Conservation (phyloP, 1,140 invertebrate species). For the Cydia strobilella region DNA sequence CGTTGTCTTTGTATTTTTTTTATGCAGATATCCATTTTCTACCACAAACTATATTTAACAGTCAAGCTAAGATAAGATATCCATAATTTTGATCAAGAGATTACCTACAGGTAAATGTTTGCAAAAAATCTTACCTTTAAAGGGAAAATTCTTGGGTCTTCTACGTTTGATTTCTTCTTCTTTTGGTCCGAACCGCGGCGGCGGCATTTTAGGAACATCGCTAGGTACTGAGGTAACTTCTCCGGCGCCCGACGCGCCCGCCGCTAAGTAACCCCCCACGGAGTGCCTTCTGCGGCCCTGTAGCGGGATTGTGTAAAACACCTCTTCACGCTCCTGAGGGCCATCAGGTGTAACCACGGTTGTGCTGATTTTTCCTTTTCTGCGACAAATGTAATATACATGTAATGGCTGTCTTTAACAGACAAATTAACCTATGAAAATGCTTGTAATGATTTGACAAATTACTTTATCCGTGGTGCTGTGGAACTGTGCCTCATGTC, state of each 20-base stretch:
- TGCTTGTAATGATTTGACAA: not conserved
- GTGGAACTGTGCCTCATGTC: conserved; percentile 74
- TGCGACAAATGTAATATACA: conserved; percentile 40
- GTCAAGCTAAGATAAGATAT: not conserved
- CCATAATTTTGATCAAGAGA: not conserved
- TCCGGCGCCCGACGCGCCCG: conserved; percentile 60
- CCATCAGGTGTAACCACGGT: conserved; percentile 62
- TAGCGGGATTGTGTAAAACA: conserved; percentile 78
- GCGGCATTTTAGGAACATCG: conserved; percentile 73
- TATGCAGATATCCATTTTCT: not conserved
- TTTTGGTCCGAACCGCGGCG: conserved; percentile 56
- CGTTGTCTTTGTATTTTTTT: not conserved
- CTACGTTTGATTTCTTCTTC: conserved; percentile 68
- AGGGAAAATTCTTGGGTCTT: conserved; percentile 67
- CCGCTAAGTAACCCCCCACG: conserved; percentile 76
- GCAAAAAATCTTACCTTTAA: conserved; percentile 62
- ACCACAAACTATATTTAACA: not conserved
- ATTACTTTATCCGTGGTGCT: conserved; percentile 72
- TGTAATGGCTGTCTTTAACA: not conserved
- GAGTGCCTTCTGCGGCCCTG: conserved; percentile 75
- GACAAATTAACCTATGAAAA: not conserved
- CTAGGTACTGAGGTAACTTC: conserved; percentile 75
- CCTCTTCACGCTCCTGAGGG: conserved; percentile 68
- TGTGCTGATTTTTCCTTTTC: conserved; percentile 69
- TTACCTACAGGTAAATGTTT: not conserved